A percentile compares a stretch with the other conserved stretches of the same genome.
Conservation (phyloP, 2,113 vertebrate genomes). For the Scytalopus superciliaris region DNA sequence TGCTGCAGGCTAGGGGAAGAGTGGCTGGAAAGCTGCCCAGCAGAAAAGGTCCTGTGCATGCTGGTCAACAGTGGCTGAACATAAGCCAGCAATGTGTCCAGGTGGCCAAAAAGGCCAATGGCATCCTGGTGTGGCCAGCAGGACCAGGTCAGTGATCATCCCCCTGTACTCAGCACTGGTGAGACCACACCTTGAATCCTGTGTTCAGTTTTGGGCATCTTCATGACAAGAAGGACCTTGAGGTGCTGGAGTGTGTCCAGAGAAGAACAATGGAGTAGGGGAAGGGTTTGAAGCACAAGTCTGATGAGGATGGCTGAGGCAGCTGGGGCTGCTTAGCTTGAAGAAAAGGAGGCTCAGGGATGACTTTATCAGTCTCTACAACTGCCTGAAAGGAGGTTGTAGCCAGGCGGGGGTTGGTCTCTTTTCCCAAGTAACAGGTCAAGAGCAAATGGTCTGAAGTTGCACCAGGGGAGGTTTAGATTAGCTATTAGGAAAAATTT, state of each 20-base stretch:
- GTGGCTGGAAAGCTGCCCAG: neutral
- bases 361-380: fast-evolving
- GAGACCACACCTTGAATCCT: neutral
- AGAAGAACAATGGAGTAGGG: neutral
- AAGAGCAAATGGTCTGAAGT: neutral
- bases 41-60: neutral
- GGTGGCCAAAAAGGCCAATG: no score
- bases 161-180: neutral
- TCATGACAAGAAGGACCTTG: neutral
- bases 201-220: neutral
- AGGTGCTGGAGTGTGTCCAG: neutral
- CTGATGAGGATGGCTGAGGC: neutral
- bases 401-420: fast-evolving
- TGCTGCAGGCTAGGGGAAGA: no score
- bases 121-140: neutral
- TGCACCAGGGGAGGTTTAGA: neutral
- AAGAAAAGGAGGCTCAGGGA: neutral
- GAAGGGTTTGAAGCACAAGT: neutral
- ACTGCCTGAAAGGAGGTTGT: neutral
- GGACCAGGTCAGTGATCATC: neutral
- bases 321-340: neutral
- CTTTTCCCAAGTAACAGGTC: neutral
- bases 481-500: neutral
- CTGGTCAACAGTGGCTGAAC: neutral
- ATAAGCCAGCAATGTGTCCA: neutral